A percentile compares a stretch with the other conserved stretches of the same genome.
phyloP scores from a whole-genome alignment of 2,888 invertebrate genomes.

The Parthenolecanium corni region DNA sequence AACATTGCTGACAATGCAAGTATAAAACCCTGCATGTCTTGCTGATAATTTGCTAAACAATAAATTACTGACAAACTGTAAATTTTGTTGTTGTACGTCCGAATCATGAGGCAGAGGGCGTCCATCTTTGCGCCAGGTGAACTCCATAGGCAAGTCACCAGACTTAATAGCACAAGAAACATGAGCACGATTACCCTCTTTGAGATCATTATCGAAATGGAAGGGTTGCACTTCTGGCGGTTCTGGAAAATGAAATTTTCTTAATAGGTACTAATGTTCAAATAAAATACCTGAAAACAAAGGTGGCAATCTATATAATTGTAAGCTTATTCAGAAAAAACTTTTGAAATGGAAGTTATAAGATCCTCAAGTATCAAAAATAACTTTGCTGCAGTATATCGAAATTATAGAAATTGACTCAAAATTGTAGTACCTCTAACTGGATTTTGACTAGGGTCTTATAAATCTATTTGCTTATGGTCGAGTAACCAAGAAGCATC shows the following conservation, averaged over 20 bases:
- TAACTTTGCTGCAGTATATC: no score
- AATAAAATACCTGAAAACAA: no score
- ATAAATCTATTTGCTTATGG: no score
- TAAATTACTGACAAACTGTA: constrained; percentile 38
- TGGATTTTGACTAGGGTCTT: no score
- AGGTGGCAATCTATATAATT: no score
- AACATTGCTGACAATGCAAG: constrained; percentile 43
- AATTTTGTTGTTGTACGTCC: constrained; percentile 39
- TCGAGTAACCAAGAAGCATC: background rate
- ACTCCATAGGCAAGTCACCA: constrained; percentile 44
- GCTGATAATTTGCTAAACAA: constrained; percentile 37
- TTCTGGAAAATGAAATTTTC: constrained; percentile 41
- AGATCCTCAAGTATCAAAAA: no score
- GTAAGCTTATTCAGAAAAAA: no score
- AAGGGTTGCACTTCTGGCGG: constrained; percentile 80
- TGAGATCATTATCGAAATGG: constrained; percentile 68
- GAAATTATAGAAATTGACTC: no score
- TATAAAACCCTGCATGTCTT: constrained; percentile 44
- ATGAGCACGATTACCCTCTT: constrained; percentile 72
- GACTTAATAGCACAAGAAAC: constrained; percentile 73
- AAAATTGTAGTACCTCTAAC: no score
- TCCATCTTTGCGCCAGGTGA: constrained; percentile 44
- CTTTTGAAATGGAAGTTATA: no score
- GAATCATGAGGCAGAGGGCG: constrained; percentile 38
- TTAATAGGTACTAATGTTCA: background rate